Base-by-base conservation (phyloP, 2,113 vertebrate species). In the Tragulus kanchil region DNA sequence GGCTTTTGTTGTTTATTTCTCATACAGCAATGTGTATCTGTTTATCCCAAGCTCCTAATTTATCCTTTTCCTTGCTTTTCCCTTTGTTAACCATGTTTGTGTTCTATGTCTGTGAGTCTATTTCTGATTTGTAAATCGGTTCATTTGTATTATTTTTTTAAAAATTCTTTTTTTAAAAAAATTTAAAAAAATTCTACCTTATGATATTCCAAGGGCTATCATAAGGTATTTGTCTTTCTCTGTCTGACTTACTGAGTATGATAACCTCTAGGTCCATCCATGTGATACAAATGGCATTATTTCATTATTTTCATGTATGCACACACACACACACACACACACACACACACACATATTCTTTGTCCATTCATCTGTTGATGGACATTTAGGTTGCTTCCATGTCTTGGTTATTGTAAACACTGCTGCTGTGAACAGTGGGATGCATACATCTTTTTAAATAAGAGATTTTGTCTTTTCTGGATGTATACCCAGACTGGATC, bases 281-380 rank as follows among this genome's bases (percentile, higher is more conserved):
- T 54, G 50, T 54, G 26, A 48, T 54, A 8, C 50, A 79, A n/a
- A n/a, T 21, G 77, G 77, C 28, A 54, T 54, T 54, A 79, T n/a
- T 21, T 79, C 77, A 54, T 54, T 6, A 28, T 54, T 79, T 5
- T 12, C 21, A 56, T 56, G 28, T 26, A 26, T n/a, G 77, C n/a
- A 50, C 21, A 79, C n/a, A 21, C 54, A 79, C n/a, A 54, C 28
- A 28, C 54, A 54, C 3, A 26, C 45, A 77, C 13, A 16, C 25
- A 8, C 25, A 0, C 42, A 0, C 48, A n/a, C 48, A 5, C 15
- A 19, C 9, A 54, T 6, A 10, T 79, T 79, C 50, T 79, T n/a
- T 56, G 50, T 56, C 50, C 50, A 54, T 56, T 56, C 50, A 19
- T 54, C 50, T n/a, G 50, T n/a, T 79, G 77, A 79, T 56, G 50